phyloP scores from a whole-genome alignment of 2,888 invertebrate genomes.

The Helobdella robusta region DNA sequence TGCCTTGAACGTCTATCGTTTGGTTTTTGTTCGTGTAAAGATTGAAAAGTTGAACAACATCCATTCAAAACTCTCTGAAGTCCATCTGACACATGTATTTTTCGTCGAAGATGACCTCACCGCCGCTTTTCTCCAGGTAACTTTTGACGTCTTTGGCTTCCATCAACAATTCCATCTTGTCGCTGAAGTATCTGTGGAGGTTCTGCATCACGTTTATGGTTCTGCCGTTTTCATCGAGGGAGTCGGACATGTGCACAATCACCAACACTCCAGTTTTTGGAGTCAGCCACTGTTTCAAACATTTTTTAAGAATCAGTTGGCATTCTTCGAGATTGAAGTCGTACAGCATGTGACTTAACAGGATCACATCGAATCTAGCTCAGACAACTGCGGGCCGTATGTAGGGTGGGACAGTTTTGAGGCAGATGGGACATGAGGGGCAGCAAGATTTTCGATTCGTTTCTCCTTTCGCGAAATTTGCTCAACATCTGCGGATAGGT shows the following conservation, averaged over 20 bases:
- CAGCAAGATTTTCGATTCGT: conserved; percentile 1
- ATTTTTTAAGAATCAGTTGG: neutral
- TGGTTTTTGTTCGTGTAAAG: neutral
- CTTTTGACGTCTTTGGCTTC: neutral
- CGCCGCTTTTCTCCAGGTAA: neutral
- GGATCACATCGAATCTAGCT: conserved; percentile 10
- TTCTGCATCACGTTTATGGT: conserved; percentile 17
- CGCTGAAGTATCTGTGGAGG: conserved; percentile 14
- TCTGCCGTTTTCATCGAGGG: neutral
- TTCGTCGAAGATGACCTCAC: conserved; percentile 2
- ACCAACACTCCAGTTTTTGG: neutral
- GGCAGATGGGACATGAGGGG: neutral
- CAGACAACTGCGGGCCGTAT: neutral
- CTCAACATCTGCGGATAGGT: conserved; percentile 7
- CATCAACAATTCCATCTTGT: conserved; percentile 6
- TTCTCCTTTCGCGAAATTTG: conserved; percentile 12
- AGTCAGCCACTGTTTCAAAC: conserved; percentile 6
- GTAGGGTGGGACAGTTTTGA: neutral
- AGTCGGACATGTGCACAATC: conserved; percentile 8
- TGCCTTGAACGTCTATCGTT: neutral
- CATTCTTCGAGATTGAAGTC: neutral
- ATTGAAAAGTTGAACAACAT: conserved; percentile 6
- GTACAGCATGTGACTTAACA: conserved; percentile 12
- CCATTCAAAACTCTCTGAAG: neutral
- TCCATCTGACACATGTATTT: conserved; percentile 11